Conservation (phyloP, 1,140 invertebrate species). For the Akabosia matsudoensis region DNA sequence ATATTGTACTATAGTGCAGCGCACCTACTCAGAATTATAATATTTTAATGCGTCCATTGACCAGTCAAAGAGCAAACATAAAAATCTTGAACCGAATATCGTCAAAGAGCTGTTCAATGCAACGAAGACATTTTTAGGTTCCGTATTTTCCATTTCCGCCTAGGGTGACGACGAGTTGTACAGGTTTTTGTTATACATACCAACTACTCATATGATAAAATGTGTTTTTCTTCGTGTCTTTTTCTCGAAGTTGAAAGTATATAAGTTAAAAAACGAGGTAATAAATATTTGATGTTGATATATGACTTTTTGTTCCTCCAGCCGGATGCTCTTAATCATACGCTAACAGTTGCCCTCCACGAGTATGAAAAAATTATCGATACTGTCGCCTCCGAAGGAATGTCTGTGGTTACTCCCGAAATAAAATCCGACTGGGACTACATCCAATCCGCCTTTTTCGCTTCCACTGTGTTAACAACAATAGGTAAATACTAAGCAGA, state of each 20-base stretch:
- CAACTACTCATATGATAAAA: no score
- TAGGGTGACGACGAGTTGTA: no score
- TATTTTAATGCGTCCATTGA: no score
- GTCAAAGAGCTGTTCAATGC: no score
- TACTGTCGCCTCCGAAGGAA: conserved; percentile 44
- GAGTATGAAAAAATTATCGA: conserved; percentile 56
- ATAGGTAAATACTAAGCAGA: conserved; percentile 75
- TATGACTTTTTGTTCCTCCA: neutral
- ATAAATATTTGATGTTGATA: neutral
- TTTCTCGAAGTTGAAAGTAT: no score
- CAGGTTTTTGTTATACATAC: no score
- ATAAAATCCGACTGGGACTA: conserved; percentile 65
- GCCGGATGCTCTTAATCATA: conserved; percentile 30
- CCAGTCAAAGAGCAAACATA: no score
- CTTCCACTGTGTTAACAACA: conserved; percentile 77
- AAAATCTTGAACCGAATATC: no score
- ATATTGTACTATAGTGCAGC: no score
- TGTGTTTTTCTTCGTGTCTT: neutral
- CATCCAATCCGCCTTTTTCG: conserved; percentile 76
- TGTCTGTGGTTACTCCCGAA: conserved; percentile 49
- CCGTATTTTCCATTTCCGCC: no score
- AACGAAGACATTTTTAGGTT: no score
- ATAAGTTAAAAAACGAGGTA: neutral
- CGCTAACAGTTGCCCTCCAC: conserved; percentile 57
- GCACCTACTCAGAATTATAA: no score